A percentile compares a stretch with the other conserved stretches of the same genome.
phyloP scores from a whole-genome alignment of 30 jellyfish, hydroid and myxozoan genomes.

The Chironex yamaguchii region DNA sequence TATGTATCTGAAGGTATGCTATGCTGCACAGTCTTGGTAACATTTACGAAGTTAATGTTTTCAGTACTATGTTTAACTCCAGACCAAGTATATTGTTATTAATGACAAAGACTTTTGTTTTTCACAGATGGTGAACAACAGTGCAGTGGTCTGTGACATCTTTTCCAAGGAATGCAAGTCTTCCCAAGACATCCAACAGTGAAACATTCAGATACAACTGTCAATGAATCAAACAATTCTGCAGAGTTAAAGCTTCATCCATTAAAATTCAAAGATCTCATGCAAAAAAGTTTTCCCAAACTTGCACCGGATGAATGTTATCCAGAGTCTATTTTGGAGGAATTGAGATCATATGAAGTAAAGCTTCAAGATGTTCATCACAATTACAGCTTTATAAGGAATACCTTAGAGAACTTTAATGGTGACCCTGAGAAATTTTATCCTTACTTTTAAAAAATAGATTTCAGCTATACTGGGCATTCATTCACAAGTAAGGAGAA shows the following conservation, averaged over 20 bases:
- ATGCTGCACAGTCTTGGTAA: no score
- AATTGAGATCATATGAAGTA: constrained; percentile 7
- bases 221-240: background rate
- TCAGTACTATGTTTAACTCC: no score
- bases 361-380: constrained; percentile 51
- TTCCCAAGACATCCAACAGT: constrained; percentile 48
- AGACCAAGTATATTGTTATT: no score
- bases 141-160: no score
- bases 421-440: constrained; percentile 58
- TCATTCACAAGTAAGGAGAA: constrained; percentile 20
- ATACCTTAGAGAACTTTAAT: constrained; percentile 33
- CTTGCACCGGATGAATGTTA: constrained; percentile 67
- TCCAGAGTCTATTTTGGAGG: constrained; percentile 51
- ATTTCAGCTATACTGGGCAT: background rate
- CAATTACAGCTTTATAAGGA: constrained; percentile 39
- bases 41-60: no score
- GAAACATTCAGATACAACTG: background rate
- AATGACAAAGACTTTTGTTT: no score
- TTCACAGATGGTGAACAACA: no score
- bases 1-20: no score
- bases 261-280: constrained; percentile 19
- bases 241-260: constrained; percentile 67
- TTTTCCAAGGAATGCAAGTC: constrained; percentile 55
- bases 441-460: constrained; percentile 33
- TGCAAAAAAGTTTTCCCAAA: constrained; percentile 8